Evolutionary conservation across 2,888 invertebrate species (phyloP).

Genomic region (Notocelia uddmanniana): DNA sequence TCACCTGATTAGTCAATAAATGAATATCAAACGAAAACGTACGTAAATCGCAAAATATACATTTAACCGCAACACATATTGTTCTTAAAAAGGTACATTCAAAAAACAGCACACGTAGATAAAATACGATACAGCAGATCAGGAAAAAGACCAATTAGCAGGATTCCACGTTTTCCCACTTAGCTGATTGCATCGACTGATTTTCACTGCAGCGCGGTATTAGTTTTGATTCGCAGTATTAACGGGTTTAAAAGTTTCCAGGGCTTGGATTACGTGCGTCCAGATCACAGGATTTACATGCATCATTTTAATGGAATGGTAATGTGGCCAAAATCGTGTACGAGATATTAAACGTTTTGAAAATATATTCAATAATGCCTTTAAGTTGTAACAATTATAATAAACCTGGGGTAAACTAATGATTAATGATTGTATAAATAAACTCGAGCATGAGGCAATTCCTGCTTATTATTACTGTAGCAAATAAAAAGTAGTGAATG

Average conservation of each 20-base stretch:
- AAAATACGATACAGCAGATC: background rate
- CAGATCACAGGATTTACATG: background rate
- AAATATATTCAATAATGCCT: no score
- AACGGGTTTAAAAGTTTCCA: background rate
- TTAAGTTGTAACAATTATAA: no score
- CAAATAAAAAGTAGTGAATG: background rate
- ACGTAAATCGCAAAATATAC: no score
- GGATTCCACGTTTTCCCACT: background rate
- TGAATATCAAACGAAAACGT: no score
- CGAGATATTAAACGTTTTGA: no score
- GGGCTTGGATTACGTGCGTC: background rate
- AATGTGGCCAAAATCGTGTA: no score
- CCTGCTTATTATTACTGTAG: background rate
- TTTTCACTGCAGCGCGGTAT: slow-evolving; percentile 3
- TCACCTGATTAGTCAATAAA: no score
- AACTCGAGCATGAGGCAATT: no score
- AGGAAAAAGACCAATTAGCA: slow-evolving; percentile 14
- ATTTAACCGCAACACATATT: no score
- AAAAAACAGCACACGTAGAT: background rate
- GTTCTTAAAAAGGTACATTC: background rate
- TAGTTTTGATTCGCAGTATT: background rate
- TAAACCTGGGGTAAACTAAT: no score
- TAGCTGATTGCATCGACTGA: slow-evolving; percentile 5
- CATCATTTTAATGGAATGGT: no score
- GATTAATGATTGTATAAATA: no score